phyloP scores from a whole-genome alignment of 2,113 vertebrate genomes.

The Butorides virescens region DNA sequence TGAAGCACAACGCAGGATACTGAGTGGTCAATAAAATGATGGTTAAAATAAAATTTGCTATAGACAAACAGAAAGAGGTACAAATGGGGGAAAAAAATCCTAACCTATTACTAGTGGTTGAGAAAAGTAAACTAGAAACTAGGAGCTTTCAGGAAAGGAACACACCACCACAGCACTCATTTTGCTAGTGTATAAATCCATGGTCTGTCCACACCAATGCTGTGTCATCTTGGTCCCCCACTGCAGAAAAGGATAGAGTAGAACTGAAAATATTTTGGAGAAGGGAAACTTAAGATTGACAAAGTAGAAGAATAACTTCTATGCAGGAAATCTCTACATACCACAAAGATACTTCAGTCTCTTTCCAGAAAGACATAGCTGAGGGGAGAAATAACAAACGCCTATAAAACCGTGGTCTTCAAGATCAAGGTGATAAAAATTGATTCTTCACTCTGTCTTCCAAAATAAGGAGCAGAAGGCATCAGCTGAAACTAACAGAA shows the following conservation, averaged over 20 bases:
- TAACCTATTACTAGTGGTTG: background rate
- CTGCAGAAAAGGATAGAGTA: background rate
- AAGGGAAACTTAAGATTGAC: background rate
- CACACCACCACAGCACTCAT: background rate
- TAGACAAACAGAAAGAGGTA: background rate
- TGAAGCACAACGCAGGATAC: background rate
- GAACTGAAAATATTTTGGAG: background rate
- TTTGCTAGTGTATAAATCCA: background rate
- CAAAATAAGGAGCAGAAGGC: constrained; percentile 15
- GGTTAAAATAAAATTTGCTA: background rate
- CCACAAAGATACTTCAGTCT: background rate
- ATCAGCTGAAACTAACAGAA: background rate
- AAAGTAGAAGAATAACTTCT: background rate
- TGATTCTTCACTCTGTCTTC: constrained; percentile 11
- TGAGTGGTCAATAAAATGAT: background rate
- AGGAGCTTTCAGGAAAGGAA: background rate
- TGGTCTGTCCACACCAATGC: background rate
- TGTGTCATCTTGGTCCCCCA: background rate
- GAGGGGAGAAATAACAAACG: background rate
- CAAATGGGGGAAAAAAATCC: fast-evolving
- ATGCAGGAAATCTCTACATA: background rate
- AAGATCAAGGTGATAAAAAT: constrained; percentile 45
- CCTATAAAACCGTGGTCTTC: background rate
- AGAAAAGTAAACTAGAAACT: background rate
- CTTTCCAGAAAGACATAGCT: background rate